Percentiles rank a stretch among this genome's conserved stretches.
Evolutionary conservation across 1,140 invertebrate species (phyloP).

Genomic region (Cotesia typhae): DNA sequence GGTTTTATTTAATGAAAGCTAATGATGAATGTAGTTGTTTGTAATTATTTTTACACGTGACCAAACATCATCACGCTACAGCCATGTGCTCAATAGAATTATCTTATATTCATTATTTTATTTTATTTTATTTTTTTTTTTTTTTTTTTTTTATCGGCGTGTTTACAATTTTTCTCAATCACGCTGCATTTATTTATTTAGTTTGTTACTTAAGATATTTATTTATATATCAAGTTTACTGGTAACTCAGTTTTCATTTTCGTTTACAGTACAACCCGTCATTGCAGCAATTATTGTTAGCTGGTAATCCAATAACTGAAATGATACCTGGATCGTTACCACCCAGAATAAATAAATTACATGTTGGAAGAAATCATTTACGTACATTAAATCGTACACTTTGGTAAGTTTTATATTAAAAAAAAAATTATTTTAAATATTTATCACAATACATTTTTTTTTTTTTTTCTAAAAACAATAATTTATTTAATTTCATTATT

Average conservation of each 20-base stretch:
- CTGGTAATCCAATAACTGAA: conserved; percentile 75
- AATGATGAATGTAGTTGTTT: conserved; percentile 36
- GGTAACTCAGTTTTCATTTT: too few relatives aligned
- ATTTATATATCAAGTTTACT: background rate
- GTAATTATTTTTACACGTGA: conserved; percentile 39
- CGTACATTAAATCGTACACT: conserved; percentile 78
- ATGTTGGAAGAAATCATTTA: conserved; percentile 77
- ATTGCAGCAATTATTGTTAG: conserved; percentile 74
- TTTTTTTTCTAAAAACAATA: too few relatives aligned
- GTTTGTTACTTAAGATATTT: conserved; percentile 29
- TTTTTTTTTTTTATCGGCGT: background rate
- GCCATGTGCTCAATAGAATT: conserved; percentile 11
- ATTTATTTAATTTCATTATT: too few relatives aligned
- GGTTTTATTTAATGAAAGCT: too few relatives aligned
- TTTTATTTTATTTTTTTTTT: too few relatives aligned
- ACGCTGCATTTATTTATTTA: conserved; percentile 10
- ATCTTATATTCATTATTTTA: background rate
- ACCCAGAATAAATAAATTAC: conserved; percentile 72
- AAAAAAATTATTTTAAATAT: conserved; percentile 3
- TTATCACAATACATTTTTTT: background rate
- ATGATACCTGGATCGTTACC: conserved; percentile 74
- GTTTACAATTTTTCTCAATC: background rate
- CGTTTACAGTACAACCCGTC: conserved; percentile 72
- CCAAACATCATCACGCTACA: conserved; percentile 40
- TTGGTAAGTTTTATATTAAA: conserved; percentile 55